A percentile compares a stretch with the other conserved stretches of the same genome.
Conservation (phyloP, 35 echinoderm and acorn worm genomes). For the Hemicentrotus pulcherrimus region DNA sequence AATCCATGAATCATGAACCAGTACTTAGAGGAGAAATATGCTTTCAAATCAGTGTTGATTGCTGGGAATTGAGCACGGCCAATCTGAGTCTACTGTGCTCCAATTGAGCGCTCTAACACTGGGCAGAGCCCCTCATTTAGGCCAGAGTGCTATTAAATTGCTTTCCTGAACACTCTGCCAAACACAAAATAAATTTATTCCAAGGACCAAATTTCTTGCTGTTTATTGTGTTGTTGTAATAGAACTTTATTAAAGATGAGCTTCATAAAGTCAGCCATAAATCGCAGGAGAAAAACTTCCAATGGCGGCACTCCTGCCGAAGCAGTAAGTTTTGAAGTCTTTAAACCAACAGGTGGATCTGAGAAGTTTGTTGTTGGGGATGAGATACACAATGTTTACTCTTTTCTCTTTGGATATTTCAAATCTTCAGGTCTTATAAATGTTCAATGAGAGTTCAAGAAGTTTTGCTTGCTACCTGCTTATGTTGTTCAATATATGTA, state of each 20-base stretch:
- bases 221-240: background rate
- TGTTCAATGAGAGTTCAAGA: too few species aligned
- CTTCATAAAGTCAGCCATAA: conserved; percentile 52
- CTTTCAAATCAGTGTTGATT: background rate
- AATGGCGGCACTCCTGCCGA: conserved; percentile 20
- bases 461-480: too few species aligned
- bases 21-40: conserved; percentile 6
- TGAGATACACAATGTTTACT: background rate
- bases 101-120: background rate
- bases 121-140: background rate
- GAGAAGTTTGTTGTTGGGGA: background rate
- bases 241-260: background rate
- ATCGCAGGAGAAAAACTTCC: conserved; percentile 49
- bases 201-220: background rate
- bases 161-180: background rate
- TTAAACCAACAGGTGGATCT: conserved; percentile 35
- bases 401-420: too few species aligned
- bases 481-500: too few species aligned
- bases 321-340: conserved; percentile 25
- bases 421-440: too few species aligned
- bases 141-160: background rate
- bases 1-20: background rate
- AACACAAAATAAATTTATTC: background rate
- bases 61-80: background rate
- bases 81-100: background rate